Conservation (phyloP, 2,888 invertebrate genomes). For the Chouioia cunea region DNA sequence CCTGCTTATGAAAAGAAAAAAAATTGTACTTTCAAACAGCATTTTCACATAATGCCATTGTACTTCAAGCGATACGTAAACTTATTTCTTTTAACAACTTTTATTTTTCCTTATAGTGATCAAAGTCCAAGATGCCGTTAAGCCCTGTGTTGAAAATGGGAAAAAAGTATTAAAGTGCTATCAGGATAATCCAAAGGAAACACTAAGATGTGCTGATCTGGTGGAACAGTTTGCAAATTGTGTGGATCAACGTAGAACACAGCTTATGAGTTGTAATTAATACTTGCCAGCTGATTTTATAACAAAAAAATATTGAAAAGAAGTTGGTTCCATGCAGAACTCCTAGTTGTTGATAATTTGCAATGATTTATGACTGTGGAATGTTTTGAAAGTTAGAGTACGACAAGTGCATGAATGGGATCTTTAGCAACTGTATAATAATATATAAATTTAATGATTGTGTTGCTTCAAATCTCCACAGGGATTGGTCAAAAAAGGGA, state of each 20-base stretch:
- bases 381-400: slow-evolving; percentile 33
- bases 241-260: slow-evolving; percentile 73
- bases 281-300: slow-evolving; percentile 49
- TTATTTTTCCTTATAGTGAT: slow-evolving; percentile 18
- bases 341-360: slow-evolving; percentile 45
- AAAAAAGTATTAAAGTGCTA: slow-evolving; percentile 74
- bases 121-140: slow-evolving; percentile 30
- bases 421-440: slow-evolving; percentile 36
- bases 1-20: too few species aligned
- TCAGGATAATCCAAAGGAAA: slow-evolving; percentile 72
- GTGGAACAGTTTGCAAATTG: slow-evolving; percentile 75
- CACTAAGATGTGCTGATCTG: slow-evolving; percentile 73
- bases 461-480: slow-evolving; percentile 38
- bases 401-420: slow-evolving; percentile 34
- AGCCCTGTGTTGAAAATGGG: slow-evolving; percentile 70
- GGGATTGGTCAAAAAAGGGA: slow-evolving; percentile 39
- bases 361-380: slow-evolving; percentile 43
- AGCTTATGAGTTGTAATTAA: slow-evolving; percentile 63
- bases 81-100: not conserved
- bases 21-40: too few species aligned
- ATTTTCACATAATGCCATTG: too few species aligned
- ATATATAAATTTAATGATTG: slow-evolving; percentile 31
- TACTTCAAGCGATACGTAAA: too few species aligned
- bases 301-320: slow-evolving; percentile 19
- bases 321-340: slow-evolving; percentile 38